Percentiles rank a stretch among this genome's conserved stretches.
These are phyloP conservation scores for Leptinotarsa lineolata DNA, from an alignment of 1,140 invertebrate species.

Conservation along the genomic window DNA sequence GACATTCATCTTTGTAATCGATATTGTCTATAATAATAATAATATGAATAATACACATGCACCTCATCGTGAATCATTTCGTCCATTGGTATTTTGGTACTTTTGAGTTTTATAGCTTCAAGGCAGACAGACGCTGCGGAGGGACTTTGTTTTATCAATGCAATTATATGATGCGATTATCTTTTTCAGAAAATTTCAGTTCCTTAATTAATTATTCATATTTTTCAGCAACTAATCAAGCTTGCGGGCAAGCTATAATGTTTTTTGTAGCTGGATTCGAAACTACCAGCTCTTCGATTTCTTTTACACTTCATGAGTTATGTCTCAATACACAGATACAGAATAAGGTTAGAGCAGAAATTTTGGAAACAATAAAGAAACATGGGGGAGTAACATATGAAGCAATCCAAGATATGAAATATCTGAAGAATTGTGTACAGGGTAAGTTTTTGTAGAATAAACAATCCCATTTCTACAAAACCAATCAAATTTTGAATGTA, in stretches of 20 bases:
- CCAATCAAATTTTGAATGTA: background rate
- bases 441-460: constrained; percentile 41
- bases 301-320: constrained; percentile 69
- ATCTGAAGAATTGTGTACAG: constrained; percentile 58
- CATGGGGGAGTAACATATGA: constrained; percentile 53
- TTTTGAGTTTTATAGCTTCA: too few relatives aligned
- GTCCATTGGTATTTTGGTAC: too few relatives aligned
- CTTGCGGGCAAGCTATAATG: constrained; percentile 61
- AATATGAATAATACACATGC: too few relatives aligned
- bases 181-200: too few relatives aligned
- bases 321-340: constrained; percentile 59
- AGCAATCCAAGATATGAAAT: constrained; percentile 51
- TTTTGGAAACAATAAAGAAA: constrained; percentile 44
- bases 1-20: too few relatives aligned
- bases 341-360: constrained; percentile 57
- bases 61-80: too few relatives aligned
- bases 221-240: background rate
- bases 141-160: too few relatives aligned
- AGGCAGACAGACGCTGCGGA: too few relatives aligned
- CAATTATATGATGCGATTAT: too few relatives aligned
- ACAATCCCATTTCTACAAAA: background rate
- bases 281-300: constrained; percentile 67
- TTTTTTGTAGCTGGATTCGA: constrained; percentile 71
- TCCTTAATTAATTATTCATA: too few relatives aligned
- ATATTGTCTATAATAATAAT: too few relatives aligned